Base-by-base conservation (phyloP, 2,113 vertebrate species). In the Lonchura striata region DNA sequence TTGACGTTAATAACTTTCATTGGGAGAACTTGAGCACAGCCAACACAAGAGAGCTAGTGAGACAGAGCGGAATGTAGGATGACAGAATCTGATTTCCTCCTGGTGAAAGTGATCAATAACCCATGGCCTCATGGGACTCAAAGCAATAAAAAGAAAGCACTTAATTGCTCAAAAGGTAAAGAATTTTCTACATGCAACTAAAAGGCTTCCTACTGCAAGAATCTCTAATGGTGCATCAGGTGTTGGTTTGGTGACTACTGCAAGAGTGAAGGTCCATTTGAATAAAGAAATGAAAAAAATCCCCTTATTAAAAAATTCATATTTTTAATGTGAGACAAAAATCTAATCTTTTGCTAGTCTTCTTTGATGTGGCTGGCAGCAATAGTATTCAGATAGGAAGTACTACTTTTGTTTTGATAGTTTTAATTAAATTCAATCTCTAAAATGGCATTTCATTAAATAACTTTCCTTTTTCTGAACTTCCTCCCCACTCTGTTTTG, bases 401-500 rank as follows among this genome's bases (percentile, higher is more conserved):
- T 30, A 39, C 56, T 59, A 35, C n/a, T 64, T 82, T 35, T 82
- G 35, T 76, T 94, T 77, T 47, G 37, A 11, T 37, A 80, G 15
- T 41, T 92, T 91, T 83, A 94, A 91, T 77, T 92, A 83, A 77
- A 81, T 81, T 90, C 61, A 27, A 41, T 61, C 28, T 88, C 82
- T 72, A 44, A 76, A 60, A 11, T 69, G 31, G 9, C 13, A 64
- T 72, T 76, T 92, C 35, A 64, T 79, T 59, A 68, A 79, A 75
- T n/a, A 74, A 21, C 44, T 80, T 81, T 27, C 8, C 37, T 53
- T 82, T 59, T 82, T 41, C 52, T 87, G 47, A 84, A 76, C 28
- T 71, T 78, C n/a, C 57, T 82, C 35, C n/a, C 16, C 9, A 49
- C 20, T 33, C 53, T 69, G 46, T 76, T 90, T 92, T 88, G 24